Evolutionary conservation across 2,888 invertebrate species (phyloP), one percentile per base, ranked within the genome.

Genomic region (Coenonympha arcania): DNA sequence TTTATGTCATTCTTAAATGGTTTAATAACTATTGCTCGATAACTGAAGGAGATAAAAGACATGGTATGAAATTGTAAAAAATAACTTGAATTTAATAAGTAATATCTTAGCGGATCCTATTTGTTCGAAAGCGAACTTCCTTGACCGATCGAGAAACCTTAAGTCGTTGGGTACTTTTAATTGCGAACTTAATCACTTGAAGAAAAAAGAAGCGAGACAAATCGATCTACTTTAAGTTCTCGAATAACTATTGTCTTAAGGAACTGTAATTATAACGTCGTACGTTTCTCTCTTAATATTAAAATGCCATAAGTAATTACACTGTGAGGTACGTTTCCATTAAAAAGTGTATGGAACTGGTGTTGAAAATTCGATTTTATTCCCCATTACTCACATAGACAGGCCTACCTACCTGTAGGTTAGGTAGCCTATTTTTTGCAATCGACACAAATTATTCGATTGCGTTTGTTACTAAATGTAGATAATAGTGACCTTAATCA

Each of bases 161-260:
- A 52, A 50, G 54, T 59, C 58, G 56, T 60, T 62, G 57, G 53
- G 54, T 56, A 58, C 56, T 59, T 60, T 61, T 62, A 59, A 61
- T 62, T 62, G 52, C 54, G 9, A 53, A 50, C 55, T 58, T 54
- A 59, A 60, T 56, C 56, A 48, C 50, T 55, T 39, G 50, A 41
- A 57, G 50, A 46, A 54, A 54, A 58, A 59, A 55, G 55, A 48
- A 55, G 33, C 42, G 46, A 56, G 54, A 57, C 52, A 52, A 54
- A 62, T 59, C 52, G 54, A 57, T 50, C 56, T 55, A 49, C 56
- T 51, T 53, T 50, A 54, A 53, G 45, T 58, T 55, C 50, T 49
- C 53, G 49, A 51, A 48, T 48, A 53, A 51, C 44, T 51, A n/a
- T n/a, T 57, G 36, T 48, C 43, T 39, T 39, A 37, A 50, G 33